These are phyloP conservation scores for Malurus alboscapulatus DNA, from an alignment of 2,113 vertebrate genomes.

Conservation along the genomic window DNA sequence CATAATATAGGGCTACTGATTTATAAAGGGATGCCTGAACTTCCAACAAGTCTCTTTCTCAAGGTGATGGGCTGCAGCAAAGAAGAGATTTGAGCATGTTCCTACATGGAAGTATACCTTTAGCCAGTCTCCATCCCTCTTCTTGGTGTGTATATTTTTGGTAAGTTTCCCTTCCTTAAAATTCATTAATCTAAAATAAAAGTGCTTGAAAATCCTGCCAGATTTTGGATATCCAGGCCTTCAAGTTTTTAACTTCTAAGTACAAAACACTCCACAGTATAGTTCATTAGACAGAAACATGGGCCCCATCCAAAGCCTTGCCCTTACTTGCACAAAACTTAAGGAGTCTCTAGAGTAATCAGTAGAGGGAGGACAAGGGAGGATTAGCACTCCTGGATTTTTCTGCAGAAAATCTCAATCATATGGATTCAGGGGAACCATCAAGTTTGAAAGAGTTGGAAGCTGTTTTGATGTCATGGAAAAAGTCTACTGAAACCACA, in stretches of 20 bases:
- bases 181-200: not conserved
- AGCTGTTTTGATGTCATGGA: not conserved
- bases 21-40: not conserved
- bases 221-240: not conserved
- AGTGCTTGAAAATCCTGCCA: not conserved
- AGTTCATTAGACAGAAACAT: not conserved
- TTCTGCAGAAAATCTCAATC: not conserved
- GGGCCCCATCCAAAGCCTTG: not conserved
- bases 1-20: not conserved
- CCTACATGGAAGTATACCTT: not conserved
- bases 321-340: not conserved
- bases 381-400: not conserved
- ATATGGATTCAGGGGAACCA: not conserved
- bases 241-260: not conserved
- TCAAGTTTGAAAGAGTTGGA: not conserved
- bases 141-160: not conserved
- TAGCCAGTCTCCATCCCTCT: not conserved
- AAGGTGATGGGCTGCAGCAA: not conserved
- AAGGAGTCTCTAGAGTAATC: not conserved
- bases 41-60: not conserved
- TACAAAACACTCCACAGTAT: not conserved
- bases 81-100: not conserved
- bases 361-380: not conserved
- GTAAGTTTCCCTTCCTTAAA: not conserved
- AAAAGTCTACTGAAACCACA: not conserved